Base-by-base conservation (phyloP, 2,888 invertebrate species). In the Rhodophaea formosa region DNA sequence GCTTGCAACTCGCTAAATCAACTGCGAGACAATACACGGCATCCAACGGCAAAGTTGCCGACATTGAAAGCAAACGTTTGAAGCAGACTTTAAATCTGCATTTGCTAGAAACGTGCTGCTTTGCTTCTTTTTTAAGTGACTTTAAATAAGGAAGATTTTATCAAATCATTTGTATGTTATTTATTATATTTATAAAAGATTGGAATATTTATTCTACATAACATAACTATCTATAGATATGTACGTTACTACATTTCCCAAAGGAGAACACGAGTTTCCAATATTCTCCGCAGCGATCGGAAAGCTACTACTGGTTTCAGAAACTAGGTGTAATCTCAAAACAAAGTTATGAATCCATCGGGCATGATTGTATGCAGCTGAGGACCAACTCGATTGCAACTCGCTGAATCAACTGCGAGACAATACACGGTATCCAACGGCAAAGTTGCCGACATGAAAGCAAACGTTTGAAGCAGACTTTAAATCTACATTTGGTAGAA, bases 311-410 rank as follows among this genome's bases (percentile, higher is more conserved):
- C 45, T 3, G 10, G 45, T 8, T 46, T 46, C 16, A 43, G 45
- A 46, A 46, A 46, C 45, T 46, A 1, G 8, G 45, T 23, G 5
- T 46, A 46, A 46, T 46, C 45, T 46, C 17, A 8, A 16, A 44
- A 44, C 45, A 46, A 46, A 46, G 45, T 46, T 46, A 46, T 46
- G 23, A 46, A 46, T 23, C 45, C 45, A 23, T 46, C 17, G 45
- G 17, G 45, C 15, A 44, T 44, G 44, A 44, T 44, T 15, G 44
- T 44, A 44, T 44, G 44, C 44, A 44, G 44, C 15, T 15, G 44
- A 14, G 5, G 44, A 42, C n/a, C 42, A 42, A 42, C 42, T 42
- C 42, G 44, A 15, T 44, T 44, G 44, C 44, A 46, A 46, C 45
- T 46, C 45, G 10, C 45, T 23, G 45, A 46, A 46, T 46, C 17